A percentile compares a stretch with the other conserved stretches of the same genome.
phyloP scores from a whole-genome alignment of 2,797 vertebrate species.

The Coccyzus lansbergi region DNA sequence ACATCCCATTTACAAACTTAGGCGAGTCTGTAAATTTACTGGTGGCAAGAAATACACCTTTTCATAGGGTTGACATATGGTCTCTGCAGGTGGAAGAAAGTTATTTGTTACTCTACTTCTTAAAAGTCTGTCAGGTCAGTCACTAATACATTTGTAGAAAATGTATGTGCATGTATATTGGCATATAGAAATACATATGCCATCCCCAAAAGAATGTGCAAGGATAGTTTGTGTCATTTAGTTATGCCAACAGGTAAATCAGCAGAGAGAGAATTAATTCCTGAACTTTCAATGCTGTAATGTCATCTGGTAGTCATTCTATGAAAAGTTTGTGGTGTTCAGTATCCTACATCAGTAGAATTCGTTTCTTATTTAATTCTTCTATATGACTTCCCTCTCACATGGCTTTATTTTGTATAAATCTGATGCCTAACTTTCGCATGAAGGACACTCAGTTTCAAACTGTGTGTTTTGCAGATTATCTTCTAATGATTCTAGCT shows the following conservation, averaged over 20 bases:
- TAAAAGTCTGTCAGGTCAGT: background rate
- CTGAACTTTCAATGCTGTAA: background rate
- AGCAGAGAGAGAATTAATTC: background rate
- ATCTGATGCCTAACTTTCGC: background rate
- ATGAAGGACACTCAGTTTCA: background rate
- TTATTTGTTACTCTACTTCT: background rate
- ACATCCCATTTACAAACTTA: background rate
- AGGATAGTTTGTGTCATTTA: background rate
- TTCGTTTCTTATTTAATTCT: background rate
- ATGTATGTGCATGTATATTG: background rate
- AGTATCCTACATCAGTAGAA: background rate
- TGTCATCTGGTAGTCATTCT: background rate
- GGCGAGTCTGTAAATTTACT: background rate
- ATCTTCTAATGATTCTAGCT: background rate
- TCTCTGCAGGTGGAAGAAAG: background rate
- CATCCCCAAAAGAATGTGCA: background rate
- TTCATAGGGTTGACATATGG: background rate
- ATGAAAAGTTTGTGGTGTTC: background rate
- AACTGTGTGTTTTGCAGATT: background rate
- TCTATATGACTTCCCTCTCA: background rate
- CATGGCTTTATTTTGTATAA: background rate
- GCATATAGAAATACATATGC: background rate
- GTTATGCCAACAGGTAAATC: background rate
- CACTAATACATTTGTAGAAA: background rate
- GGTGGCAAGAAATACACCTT: background rate